Conservation (phyloP, 2,797 vertebrate species). For the Miichthys miiuy region DNA sequence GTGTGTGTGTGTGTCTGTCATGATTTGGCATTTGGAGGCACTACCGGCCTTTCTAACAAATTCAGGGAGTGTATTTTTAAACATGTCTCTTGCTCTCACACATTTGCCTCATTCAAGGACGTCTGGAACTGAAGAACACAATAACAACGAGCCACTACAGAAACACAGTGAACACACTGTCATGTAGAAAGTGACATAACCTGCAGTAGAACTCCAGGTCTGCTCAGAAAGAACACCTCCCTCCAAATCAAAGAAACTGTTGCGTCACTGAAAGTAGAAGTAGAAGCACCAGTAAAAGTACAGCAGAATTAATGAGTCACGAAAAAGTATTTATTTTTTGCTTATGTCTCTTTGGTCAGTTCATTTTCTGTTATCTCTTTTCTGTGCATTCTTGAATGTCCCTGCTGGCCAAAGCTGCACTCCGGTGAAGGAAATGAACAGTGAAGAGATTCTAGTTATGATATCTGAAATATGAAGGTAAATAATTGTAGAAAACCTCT, state of each 20-base stretch:
- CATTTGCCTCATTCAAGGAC: conserved; percentile 8
- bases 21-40: background rate
- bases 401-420: too few species aligned
- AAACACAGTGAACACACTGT: background rate
- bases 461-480: too few species aligned
- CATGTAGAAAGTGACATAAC: background rate
- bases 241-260: background rate
- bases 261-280: background rate
- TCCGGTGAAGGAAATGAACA: too few species aligned
- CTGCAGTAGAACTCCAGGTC: background rate
- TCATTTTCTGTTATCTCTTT: too few species aligned
- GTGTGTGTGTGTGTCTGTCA: too few species aligned
- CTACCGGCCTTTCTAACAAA: background rate
- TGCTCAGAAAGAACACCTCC: background rate
- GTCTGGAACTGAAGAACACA: conserved; percentile 8
- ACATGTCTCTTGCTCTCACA: background rate
- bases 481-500: too few species aligned
- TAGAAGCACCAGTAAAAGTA: too few species aligned
- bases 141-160: background rate
- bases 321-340: too few species aligned
- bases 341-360: too few species aligned
- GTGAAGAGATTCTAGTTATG: too few species aligned
- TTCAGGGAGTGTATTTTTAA: background rate
- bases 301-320: too few species aligned
- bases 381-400: too few species aligned